Evolutionary conservation across 2,113 vertebrate genomes (phyloP), one percentile per base, ranked within the genome.

Genomic region (Entelurus aequoreus): DNA sequence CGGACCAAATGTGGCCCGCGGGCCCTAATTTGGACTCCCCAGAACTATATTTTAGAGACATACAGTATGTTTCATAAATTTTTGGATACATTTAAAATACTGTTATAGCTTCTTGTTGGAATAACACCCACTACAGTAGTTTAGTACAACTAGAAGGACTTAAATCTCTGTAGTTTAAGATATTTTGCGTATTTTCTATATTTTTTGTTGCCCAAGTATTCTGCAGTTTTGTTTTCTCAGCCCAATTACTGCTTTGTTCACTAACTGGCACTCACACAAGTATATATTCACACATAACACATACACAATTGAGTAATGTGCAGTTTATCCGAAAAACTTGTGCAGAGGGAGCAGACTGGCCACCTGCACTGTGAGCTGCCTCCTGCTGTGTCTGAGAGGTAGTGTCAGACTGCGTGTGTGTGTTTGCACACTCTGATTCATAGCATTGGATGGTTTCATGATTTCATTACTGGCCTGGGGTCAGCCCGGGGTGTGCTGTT

Each of bases 401-500:
- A 59, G 64, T 55, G 5, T 65, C 62, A 37, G 54, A n/a, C 66
- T 8, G 52, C 36, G 36, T 11, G 35, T 15, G 44, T 13, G 8
- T 10, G 28, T 54, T 52, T 47, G 55, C 42, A 44, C 54, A 57
- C 54, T 57, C 19, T 81, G 76, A 87, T 72, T 83, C 82, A 75
- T 66, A 52, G 53, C 60, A 54, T 66, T 67, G 72, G 65, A 65
- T 77, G 66, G 78, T 68, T 66, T 74, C 66, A 78, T 85, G 78
- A 87, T 84, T 80, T 86, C 78, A 86, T 69, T 48, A 21, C 79
- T 77, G 77, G 75, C 73, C 70, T 12, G 48, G 59, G 74, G 69
- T 84, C 70, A 73, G 61, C 11, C 69, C 60, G 50, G 60, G 75
- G 56, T 67, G 64, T 66, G 77, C 69, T 65, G 64, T 64, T 77